Conservation (phyloP, 92 coral and sea anemone genomes). For the Phenganax stokvisi region DNA sequence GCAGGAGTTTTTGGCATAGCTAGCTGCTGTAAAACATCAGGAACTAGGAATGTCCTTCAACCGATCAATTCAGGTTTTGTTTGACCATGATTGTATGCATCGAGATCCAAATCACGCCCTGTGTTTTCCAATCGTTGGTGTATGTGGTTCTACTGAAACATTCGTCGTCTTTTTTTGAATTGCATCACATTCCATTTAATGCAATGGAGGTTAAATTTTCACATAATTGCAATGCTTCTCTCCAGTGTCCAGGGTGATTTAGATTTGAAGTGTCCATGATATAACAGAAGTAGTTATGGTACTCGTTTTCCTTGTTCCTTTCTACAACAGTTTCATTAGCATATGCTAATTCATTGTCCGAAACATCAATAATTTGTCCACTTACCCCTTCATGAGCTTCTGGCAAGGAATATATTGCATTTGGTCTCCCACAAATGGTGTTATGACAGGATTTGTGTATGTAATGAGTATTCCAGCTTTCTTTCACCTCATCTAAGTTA, state of each 20-base stretch:
- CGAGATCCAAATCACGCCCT: not conserved
- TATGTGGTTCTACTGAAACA: not conserved
- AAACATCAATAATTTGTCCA: slow-evolving; percentile 31
- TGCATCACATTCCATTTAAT: not conserved
- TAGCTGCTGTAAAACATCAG: slow-evolving; percentile 40
- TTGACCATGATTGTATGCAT: slow-evolving; percentile 36
- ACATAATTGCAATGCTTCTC: not conserved
- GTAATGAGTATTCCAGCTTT: slow-evolving; percentile 44
- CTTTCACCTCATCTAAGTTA: slow-evolving; percentile 8
- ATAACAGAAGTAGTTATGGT: not conserved
- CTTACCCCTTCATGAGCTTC: slow-evolving; percentile 42
- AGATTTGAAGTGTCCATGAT: not conserved
- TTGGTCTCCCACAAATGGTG: slow-evolving; percentile 47
- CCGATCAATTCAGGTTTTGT: slow-evolving; percentile 14
- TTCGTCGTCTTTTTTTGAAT: not conserved
- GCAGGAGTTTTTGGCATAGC: slow-evolving; percentile 41
- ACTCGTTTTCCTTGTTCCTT: not conserved
- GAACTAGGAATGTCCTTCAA: not conserved
- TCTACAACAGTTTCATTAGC: slow-evolving; percentile 33
- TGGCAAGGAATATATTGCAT: slow-evolving; percentile 42
- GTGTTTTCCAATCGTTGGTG: slow-evolving; percentile 32
- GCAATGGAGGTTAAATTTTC: not conserved
- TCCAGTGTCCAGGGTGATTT: not conserved
- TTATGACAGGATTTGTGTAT: slow-evolving; percentile 46
- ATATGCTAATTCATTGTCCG: slow-evolving; percentile 42